phyloP scores from a whole-genome alignment of 2,888 invertebrate species.

The Mechanitis mazaeus region DNA sequence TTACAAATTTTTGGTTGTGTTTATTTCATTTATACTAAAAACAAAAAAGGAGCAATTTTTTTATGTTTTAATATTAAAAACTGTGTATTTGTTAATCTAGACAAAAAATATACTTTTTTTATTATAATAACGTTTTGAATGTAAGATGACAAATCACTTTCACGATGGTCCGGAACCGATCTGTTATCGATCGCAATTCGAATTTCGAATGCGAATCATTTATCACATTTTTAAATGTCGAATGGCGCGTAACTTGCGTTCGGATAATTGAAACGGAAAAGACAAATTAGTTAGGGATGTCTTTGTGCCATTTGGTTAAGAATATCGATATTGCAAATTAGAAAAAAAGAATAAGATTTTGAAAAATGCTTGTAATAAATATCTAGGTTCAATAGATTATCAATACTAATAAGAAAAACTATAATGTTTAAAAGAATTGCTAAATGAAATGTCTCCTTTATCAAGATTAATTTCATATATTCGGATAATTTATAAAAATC shows the following conservation, averaged over 20 bases:
- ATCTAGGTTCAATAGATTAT: background rate
- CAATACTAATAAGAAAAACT: too few relatives aligned
- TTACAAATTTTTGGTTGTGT: too few relatives aligned
- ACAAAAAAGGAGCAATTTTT: too few relatives aligned
- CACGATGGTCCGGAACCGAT: constrained; percentile 64
- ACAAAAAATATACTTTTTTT: background rate
- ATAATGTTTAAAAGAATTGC: too few relatives aligned
- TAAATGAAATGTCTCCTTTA: too few relatives aligned
- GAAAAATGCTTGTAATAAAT: background rate
- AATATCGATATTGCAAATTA: background rate
- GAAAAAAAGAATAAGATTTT: background rate
- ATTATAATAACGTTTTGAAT: constrained; percentile 25
- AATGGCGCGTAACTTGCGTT: constrained; percentile 24
- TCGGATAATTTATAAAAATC: too few relatives aligned
- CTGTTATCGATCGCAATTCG: constrained; percentile 59
- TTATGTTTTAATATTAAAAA: too few relatives aligned
- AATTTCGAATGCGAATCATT: constrained; percentile 56
- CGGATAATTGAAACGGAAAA: constrained; percentile 29
- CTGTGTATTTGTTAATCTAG: background rate
- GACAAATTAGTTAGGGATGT: constrained; percentile 26
- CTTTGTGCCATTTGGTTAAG: background rate
- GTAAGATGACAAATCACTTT: constrained; percentile 58
- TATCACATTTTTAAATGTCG: constrained; percentile 60
- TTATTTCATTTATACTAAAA: too few relatives aligned
- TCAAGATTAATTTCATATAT: too few relatives aligned